Percentiles rank a stretch among this genome's conserved stretches.
Conservation (phyloP, 2,797 vertebrate genomes). For the Sebastes diaconus region DNA sequence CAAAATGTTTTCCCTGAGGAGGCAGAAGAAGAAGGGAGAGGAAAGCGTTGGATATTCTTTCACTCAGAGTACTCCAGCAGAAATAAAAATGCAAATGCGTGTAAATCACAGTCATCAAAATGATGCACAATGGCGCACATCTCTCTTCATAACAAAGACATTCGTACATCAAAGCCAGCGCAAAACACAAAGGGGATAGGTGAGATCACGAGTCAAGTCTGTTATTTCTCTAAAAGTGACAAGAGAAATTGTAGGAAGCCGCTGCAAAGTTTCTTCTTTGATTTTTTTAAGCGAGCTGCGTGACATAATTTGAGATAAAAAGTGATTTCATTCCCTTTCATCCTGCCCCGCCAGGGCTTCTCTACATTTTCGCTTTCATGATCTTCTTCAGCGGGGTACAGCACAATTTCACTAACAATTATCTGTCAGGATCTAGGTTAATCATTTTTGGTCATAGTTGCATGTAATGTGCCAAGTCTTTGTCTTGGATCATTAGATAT, state of each 20-base stretch:
- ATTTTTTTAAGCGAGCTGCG: not conserved
- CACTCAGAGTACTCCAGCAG: not conserved
- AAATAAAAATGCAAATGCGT: not conserved
- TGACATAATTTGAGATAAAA: slow-evolving; percentile 9
- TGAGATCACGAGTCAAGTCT: not conserved
- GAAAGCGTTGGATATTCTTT: not conserved
- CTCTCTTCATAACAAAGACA: slow-evolving; percentile 19
- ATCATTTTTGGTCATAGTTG: not conserved
- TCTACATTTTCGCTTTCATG: slow-evolving; percentile 17
- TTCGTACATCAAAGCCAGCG: slow-evolving; percentile 29
- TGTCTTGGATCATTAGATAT: not conserved
- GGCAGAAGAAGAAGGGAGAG: not conserved
- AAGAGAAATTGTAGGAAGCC: not conserved
- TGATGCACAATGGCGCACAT: not conserved
- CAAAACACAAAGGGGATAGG: not conserved
- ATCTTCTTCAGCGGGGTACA: not conserved
- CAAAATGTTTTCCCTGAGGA: slow-evolving; percentile 70
- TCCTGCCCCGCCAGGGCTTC: not conserved
- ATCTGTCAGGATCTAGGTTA: slow-evolving; percentile 11
- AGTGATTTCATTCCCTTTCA: slow-evolving; percentile 7
- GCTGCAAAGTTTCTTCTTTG: not conserved
- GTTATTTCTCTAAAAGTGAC: not conserved
- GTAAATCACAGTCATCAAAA: not conserved
- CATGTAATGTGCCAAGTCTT: slow-evolving; percentile 4
- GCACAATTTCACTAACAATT: slow-evolving; percentile 5